Conservation (phyloP, 2,888 invertebrate genomes). For the Campoletis raptor region DNA sequence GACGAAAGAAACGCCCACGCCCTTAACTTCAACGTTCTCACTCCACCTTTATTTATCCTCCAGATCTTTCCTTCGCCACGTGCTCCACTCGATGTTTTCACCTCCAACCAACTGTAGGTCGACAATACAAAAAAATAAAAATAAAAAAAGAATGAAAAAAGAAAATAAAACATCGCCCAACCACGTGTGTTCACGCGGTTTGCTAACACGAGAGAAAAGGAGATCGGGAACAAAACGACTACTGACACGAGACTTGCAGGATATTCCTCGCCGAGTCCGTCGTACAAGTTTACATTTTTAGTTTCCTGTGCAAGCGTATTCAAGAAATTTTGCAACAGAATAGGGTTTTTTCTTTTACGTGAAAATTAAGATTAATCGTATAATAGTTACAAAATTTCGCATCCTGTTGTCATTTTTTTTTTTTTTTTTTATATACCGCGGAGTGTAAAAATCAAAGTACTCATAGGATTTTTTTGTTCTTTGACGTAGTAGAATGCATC, state of each 20-base stretch:
- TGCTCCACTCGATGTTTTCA: constrained; percentile 9
- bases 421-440: background rate
- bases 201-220: constrained; percentile 23
- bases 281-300: background rate
- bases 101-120: constrained; percentile 25
- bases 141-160: background rate
- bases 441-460: background rate
- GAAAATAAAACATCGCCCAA: background rate
- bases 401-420: background rate
- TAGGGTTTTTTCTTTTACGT: too few species aligned
- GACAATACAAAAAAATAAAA: background rate
- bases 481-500: background rate
- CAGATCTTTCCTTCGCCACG: constrained; percentile 37
- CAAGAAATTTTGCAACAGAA: background rate
- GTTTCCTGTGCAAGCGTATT: background rate
- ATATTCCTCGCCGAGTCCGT: background rate
- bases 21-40: constrained; percentile 20
- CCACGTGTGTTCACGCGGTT: constrained; percentile 22
- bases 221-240: constrained; percentile 11
- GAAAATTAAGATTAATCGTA: background rate
- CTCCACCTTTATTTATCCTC: constrained; percentile 19
- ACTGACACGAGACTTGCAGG: background rate
- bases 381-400: background rate
- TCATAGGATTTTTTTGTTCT: background rate
- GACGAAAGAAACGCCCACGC: constrained; percentile 33